phyloP scores from a whole-genome alignment of 2,888 invertebrate species.

The Didymodactylos carnosus region DNA sequence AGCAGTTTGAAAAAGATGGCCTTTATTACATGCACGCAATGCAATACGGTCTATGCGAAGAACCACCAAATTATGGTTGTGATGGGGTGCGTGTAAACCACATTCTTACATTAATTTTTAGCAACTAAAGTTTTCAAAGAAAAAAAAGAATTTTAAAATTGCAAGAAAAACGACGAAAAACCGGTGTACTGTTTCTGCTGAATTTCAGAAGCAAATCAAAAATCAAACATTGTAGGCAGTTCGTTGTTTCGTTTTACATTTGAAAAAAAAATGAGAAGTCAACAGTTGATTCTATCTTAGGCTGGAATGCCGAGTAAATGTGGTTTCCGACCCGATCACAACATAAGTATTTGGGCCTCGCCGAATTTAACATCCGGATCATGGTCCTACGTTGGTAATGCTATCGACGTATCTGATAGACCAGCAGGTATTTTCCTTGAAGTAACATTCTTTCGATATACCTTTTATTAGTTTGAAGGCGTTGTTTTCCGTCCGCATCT shows the following conservation, averaged over 20 bases:
- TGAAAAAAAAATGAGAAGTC: neutral
- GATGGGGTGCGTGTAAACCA: neutral
- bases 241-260: too few species aligned
- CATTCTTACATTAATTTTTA: too few species aligned
- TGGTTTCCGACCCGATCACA: neutral
- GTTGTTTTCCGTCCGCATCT: neutral
- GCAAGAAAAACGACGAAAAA: too few species aligned
- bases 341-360: neutral
- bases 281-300: neutral
- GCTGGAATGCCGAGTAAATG: neutral
- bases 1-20: neutral
- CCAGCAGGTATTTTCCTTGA: neutral
- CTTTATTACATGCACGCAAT: neutral
- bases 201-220: too few species aligned
- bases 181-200: too few species aligned
- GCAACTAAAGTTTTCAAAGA: too few species aligned
- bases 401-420: neutral
- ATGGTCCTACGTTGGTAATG: neutral
- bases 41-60: neutral
- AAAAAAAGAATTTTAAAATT: too few species aligned
- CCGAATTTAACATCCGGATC: neutral
- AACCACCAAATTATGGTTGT: neutral
- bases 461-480: too few species aligned
- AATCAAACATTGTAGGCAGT: too few species aligned
- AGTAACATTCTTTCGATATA: neutral